phyloP scores from a whole-genome alignment of 2,888 invertebrate genomes.

The Prionchulus punctatus region DNA sequence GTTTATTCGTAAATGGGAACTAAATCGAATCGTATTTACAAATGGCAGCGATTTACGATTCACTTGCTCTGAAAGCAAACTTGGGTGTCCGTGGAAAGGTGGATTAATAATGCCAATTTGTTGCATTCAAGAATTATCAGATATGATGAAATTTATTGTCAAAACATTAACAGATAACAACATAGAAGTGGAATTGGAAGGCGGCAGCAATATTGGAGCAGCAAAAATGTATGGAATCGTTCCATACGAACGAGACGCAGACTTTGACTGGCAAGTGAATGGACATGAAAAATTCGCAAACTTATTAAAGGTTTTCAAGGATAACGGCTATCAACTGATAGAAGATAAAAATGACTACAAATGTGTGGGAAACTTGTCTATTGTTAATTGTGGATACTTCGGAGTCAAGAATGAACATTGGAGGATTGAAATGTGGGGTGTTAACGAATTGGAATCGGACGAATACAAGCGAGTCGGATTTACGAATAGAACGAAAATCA shows the following conservation, averaged over 20 bases:
- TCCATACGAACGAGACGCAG: background rate
- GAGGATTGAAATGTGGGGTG: conserved; percentile 8
- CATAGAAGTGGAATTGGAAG: background rate
- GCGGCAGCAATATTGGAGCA: background rate
- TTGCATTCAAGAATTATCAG: conserved; percentile 3
- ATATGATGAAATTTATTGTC: background rate
- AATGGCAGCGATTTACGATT: background rate
- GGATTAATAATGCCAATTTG: background rate
- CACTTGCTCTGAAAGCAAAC: background rate
- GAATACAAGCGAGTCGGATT: background rate
- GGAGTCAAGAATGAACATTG: background rate
- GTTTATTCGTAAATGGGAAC: background rate
- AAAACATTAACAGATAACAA: background rate
- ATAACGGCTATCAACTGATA: background rate
- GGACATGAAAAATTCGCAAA: background rate
- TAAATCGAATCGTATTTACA: background rate
- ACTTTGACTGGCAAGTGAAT: background rate
- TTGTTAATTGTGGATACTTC: background rate
- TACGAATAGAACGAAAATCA: background rate
- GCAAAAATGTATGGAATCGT: background rate
- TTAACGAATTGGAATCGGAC: background rate
- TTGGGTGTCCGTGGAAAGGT: background rate
- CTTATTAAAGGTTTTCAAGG: background rate
- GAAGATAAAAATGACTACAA: background rate
- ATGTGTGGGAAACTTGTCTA: background rate